A percentile compares a stretch with the other conserved stretches of the same genome.
These are phyloP conservation scores for Chaitophorus viminalis DNA, from an alignment of 2,888 invertebrate species.

Conservation along the genomic window DNA sequence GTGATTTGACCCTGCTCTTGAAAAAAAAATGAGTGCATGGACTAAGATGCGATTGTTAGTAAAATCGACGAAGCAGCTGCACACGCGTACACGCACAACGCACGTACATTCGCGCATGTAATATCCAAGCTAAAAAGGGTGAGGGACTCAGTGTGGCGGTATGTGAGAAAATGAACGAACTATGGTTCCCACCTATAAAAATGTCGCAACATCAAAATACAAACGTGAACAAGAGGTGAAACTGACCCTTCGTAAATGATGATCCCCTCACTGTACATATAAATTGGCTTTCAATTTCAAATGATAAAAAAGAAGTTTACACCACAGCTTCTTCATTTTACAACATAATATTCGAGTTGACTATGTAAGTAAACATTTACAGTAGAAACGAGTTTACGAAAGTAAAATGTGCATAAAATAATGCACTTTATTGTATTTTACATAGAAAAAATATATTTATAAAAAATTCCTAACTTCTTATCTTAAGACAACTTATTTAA, in stretches of 20 bases:
- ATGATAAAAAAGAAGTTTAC: constrained; percentile 8
- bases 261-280: not conserved
- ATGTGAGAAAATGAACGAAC: constrained; percentile 59
- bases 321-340: constrained; percentile 23
- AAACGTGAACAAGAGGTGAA: constrained; percentile 26
- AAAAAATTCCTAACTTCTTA: not conserved
- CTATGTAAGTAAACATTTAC: not conserved
- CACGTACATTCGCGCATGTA: constrained; percentile 7
- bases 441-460: not conserved
- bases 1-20: constrained; percentile 12
- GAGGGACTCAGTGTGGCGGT: constrained; percentile 52
- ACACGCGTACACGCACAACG: constrained; percentile 26
- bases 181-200: constrained; percentile 62
- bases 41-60: constrained; percentile 49
- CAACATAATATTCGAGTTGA: not conserved
- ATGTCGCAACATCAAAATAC: constrained; percentile 58
- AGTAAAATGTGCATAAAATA: not conserved
- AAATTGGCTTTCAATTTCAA: constrained; percentile 8
- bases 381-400: not conserved
- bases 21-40: constrained; percentile 15
- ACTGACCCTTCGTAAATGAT: constrained; percentile 52
- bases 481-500: constrained; percentile 44
- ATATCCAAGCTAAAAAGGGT: constrained; percentile 47
- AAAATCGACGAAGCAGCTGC: constrained; percentile 54
- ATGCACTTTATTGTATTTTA: not conserved